Conservation (phyloP, 1,140 invertebrate species). For the Oedothorax gibbosus region DNA sequence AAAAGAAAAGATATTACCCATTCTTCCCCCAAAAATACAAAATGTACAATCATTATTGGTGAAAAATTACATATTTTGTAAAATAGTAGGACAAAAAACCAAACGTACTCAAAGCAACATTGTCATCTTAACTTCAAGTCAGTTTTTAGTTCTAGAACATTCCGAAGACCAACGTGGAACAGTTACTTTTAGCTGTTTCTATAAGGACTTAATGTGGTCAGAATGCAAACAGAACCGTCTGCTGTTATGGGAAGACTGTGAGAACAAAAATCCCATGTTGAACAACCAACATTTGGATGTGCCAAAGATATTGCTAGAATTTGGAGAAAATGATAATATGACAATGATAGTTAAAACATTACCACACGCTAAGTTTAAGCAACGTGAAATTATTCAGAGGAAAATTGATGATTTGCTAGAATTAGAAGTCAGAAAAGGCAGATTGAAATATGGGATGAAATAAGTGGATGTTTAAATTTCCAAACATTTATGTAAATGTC, state of each 20-base stretch:
- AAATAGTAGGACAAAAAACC: background rate
- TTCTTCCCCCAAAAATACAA: background rate
- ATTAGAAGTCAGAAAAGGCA: background rate
- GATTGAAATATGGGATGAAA: background rate
- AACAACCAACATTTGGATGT: too few species aligned
- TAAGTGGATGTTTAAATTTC: background rate
- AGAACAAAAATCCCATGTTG: background rate
- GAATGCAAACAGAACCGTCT: background rate
- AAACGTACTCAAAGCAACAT: background rate
- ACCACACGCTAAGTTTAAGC: background rate
- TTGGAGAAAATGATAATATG: background rate
- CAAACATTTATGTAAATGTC: background rate
- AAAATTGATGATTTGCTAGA: constrained; percentile 7
- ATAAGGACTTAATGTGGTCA: constrained; percentile 6
- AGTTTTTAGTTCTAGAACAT: constrained; percentile 9
- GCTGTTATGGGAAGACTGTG: background rate
- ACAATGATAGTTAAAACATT: background rate
- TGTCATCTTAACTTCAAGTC: background rate
- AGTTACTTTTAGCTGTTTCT: background rate
- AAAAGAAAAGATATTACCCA: constrained; percentile 10
- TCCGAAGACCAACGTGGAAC: background rate
- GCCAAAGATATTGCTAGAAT: background rate
- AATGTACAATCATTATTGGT: background rate
- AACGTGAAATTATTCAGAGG: constrained; percentile 7
- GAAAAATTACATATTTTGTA: constrained; percentile 19